phyloP scores from a whole-genome alignment of 2,113 vertebrate genomes.

The Mesocricetus auratus region DNA sequence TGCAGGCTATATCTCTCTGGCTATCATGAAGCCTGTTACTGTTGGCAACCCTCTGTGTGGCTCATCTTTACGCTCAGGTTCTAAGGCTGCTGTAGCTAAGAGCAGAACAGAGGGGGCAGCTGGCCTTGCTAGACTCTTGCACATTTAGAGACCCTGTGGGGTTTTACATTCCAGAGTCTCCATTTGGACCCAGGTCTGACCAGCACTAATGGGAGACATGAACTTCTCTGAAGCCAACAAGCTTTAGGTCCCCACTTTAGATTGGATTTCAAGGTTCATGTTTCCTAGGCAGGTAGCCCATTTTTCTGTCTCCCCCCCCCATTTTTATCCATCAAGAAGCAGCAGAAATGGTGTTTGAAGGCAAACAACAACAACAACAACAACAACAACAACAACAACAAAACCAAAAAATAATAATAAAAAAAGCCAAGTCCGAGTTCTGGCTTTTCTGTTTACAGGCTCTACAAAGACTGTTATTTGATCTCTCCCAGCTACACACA shows the following conservation, averaged over 20 bases:
- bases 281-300: neutral
- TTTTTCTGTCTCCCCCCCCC: neutral
- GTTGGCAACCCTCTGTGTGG: neutral
- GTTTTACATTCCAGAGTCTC: neutral
- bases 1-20: neutral
- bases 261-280: neutral
- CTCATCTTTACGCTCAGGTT: neutral
- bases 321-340: conserved; percentile 12
- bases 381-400: neutral
- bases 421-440: neutral
- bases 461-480: conserved; percentile 14
- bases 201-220: neutral
- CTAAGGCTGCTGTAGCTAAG: neutral
- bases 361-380: neutral
- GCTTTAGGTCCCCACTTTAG: neutral
- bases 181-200: neutral
- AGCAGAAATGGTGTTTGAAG: neutral
- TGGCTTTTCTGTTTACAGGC: conserved; percentile 1
- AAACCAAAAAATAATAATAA: neutral
- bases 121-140: neutral
- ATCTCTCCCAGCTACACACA: neutral
- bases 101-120: neutral
- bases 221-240: neutral
- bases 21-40: neutral
- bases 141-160: neutral